These are phyloP conservation scores for Rhodeus uyekii DNA, from an alignment of 2,797 vertebrate species.

Conservation along the genomic window DNA sequence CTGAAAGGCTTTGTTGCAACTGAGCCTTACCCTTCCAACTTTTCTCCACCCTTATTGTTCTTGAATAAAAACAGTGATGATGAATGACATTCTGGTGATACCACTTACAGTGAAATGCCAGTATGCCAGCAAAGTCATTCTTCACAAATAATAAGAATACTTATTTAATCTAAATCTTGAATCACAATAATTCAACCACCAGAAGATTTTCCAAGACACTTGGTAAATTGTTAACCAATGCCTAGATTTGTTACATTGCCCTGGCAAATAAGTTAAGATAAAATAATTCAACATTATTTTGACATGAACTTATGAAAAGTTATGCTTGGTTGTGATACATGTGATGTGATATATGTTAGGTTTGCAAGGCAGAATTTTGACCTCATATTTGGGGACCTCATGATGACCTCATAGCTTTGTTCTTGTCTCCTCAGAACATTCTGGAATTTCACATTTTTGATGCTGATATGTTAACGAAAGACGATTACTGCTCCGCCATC, in stretches of 20 bases:
- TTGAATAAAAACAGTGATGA: neutral
- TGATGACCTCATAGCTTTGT: neutral
- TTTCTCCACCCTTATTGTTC: constrained; percentile 12
- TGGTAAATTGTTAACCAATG: neutral
- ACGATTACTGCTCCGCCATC: constrained; percentile 75
- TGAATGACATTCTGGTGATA: neutral
- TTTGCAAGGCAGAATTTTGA: no score
- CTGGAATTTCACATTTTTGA: constrained; percentile 81
- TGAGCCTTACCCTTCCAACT: neutral
- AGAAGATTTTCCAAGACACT: neutral
- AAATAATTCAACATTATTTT: neutral
- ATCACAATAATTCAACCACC: neutral
- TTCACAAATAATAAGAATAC: neutral
- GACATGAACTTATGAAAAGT: neutral
- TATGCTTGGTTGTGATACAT: neutral
- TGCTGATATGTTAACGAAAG: constrained; percentile 71
- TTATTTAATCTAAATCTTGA: neutral
- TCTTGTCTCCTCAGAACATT: constrained; percentile 74
- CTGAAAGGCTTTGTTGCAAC: neutral
- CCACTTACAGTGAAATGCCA: neutral
- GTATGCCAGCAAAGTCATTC: neutral
- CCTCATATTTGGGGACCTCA: no score
- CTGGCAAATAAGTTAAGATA: neutral
- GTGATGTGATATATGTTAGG: neutral
- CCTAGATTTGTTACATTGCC: neutral